phyloP scores from a whole-genome alignment of 2,888 invertebrate species.

The Habrosyne pyritoides region DNA sequence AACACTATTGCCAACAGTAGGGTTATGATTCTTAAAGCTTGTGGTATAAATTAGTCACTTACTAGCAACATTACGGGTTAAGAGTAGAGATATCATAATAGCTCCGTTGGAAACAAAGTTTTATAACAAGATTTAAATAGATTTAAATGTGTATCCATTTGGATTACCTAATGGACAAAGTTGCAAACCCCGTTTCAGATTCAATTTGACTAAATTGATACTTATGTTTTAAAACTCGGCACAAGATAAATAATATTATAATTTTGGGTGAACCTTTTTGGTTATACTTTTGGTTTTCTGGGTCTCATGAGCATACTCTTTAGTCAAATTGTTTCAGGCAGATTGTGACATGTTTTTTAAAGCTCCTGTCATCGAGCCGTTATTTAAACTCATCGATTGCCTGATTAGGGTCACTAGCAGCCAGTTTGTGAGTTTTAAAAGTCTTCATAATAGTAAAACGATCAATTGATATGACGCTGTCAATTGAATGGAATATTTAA shows the following conservation, averaged over 20 bases:
- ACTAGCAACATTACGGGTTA: too few species aligned
- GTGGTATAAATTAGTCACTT: too few species aligned
- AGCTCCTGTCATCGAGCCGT: too few species aligned
- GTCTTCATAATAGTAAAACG: too few species aligned
- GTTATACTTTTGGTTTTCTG: background rate
- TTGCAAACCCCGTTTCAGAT: slow-evolving; percentile 26
- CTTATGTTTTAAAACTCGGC: slow-evolving; percentile 21
- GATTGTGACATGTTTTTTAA: background rate
- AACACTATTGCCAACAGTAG: too few species aligned
- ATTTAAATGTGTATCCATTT: slow-evolving; percentile 27
- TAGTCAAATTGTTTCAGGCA: background rate
- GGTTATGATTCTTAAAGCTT: too few species aligned
- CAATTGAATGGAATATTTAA: too few species aligned
- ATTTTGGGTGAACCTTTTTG: background rate
- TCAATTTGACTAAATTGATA: slow-evolving; percentile 26
- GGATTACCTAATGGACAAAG: slow-evolving; percentile 33
- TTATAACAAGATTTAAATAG: slow-evolving; percentile 25
- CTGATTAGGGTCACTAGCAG: too few species aligned
- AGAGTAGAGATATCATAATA: too few species aligned
- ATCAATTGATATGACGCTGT: too few species aligned
- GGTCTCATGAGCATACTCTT: background rate
- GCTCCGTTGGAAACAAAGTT: slow-evolving; percentile 21
- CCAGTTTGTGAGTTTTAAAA: too few species aligned
- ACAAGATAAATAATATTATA: background rate
- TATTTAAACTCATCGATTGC: too few species aligned